A percentile compares a stretch with the other conserved stretches of the same genome.
Evolutionary conservation across 2,888 invertebrate species (phyloP).

Genomic region (Troglohyphantes excavatus): DNA sequence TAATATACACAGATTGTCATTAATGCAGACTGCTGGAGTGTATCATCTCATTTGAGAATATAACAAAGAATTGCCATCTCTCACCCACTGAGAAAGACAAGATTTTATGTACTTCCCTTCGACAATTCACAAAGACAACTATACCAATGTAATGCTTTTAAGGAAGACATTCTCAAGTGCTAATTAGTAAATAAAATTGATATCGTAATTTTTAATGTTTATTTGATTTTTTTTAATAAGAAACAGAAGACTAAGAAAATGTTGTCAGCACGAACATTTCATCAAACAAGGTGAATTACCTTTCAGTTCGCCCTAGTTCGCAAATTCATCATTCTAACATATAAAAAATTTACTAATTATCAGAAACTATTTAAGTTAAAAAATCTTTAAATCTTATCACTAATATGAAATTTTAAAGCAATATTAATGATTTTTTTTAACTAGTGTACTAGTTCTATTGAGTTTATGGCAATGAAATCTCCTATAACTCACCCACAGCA

Average conservation of each 20-base stretch:
- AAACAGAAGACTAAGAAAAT: too few relatives aligned
- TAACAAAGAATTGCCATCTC: background rate
- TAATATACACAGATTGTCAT: too few relatives aligned
- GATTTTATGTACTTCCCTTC: slow-evolving; percentile 20
- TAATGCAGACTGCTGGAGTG: background rate
- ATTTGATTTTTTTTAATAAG: too few relatives aligned
- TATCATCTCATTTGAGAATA: background rate
- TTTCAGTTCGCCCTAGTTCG: slow-evolving; percentile 18
- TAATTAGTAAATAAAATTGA: background rate
- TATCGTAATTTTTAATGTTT: background rate
- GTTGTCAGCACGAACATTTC: slow-evolving; percentile 3
- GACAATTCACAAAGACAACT: background rate
- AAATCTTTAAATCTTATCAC: too few relatives aligned
- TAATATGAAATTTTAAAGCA: too few relatives aligned
- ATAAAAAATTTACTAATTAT: too few relatives aligned
- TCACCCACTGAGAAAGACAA: slow-evolving; percentile 25
- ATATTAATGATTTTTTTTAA: too few relatives aligned
- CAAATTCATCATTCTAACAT: background rate
- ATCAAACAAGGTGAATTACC: background rate
- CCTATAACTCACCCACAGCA: slow-evolving; percentile 16
- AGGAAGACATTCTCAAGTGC: slow-evolving; percentile 7
- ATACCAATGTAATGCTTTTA: background rate
- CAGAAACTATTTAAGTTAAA: too few relatives aligned
- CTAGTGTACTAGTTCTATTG: background rate
- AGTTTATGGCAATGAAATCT: background rate